Percentiles rank a stretch among this genome's conserved stretches.
Conservation (phyloP, 2,797 vertebrate genomes). For the Myotis pilosus region DNA sequence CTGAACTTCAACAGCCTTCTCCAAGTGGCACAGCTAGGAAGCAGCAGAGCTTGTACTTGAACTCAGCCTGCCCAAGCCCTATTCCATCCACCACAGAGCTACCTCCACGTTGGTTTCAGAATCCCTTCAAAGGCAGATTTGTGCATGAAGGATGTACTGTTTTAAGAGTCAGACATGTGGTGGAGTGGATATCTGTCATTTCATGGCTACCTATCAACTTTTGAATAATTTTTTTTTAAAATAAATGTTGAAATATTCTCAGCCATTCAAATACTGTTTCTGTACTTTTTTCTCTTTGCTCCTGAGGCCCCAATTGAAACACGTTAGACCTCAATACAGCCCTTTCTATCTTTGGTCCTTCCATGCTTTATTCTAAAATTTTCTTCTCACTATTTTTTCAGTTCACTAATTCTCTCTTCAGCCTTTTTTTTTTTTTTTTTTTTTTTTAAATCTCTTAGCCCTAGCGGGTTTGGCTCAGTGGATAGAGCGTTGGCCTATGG, state of each 20-base stretch:
- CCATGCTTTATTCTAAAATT: not conserved
- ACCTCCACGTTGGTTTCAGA: not conserved
- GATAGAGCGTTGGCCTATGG: no score
- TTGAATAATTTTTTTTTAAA: not conserved
- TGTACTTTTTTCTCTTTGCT: conserved; percentile 5
- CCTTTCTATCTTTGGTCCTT: conserved; percentile 27
- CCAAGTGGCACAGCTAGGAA: not conserved
- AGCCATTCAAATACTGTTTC: not conserved
- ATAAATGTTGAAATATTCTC: not conserved
- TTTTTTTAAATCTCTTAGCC: not conserved
- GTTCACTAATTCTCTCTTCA: conserved; percentile 23
- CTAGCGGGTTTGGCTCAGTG: no score
- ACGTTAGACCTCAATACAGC: not conserved
- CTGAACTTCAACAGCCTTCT: not conserved
- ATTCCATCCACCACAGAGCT: not conserved
- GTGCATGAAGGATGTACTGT: not conserved
- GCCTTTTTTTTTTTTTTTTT: not conserved
- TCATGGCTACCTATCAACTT: not conserved
- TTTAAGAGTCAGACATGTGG: not conserved
- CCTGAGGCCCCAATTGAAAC: not conserved
- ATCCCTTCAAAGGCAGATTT: not conserved
- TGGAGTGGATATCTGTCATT: not conserved
- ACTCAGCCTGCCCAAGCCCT: not conserved
- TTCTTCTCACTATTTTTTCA: not conserved
- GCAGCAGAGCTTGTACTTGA: not conserved